Conservation (phyloP, 2,888 invertebrate genomes). For the Cataglyphis cursor region DNA sequence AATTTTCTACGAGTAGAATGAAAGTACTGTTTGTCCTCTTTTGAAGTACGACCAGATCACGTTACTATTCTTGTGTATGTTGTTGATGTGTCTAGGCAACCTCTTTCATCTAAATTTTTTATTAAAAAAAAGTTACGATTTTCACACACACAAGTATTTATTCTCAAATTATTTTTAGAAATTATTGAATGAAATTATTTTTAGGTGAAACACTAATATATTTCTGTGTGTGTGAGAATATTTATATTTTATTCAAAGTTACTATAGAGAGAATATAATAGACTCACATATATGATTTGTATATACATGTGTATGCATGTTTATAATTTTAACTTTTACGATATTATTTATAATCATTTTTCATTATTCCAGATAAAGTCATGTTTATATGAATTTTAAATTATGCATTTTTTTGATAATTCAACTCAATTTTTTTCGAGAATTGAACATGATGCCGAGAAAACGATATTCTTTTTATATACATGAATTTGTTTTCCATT, state of each 20-base stretch:
- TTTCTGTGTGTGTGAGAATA: not conserved
- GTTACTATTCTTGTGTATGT: slow-evolving; percentile 26
- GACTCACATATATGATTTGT: not conserved
- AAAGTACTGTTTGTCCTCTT: slow-evolving; percentile 31
- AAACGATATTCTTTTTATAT: not conserved
- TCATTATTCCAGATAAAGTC: not conserved
- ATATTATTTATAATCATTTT: slow-evolving; percentile 4
- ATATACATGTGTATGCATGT: not conserved
- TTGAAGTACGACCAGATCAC: not conserved
- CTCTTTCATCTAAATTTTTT: not conserved
- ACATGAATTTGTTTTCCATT: not conserved
- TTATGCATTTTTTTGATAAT: not conserved
- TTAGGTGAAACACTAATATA: not conserved
- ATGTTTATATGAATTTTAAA: not conserved
- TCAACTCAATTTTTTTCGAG: too few species aligned
- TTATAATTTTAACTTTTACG: not conserved
- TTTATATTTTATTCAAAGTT: slow-evolving; percentile 6
- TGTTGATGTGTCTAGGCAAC: not conserved
- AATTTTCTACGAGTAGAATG: slow-evolving; percentile 31
- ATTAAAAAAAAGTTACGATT: not conserved
- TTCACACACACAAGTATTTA: not conserved
- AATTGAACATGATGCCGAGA: not conserved
- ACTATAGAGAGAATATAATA: not conserved
- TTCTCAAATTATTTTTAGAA: not conserved
- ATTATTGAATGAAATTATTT: not conserved